Base-by-base conservation (phyloP, 1,140 invertebrate genomes). In the Steinernema khuongi region DNA sequence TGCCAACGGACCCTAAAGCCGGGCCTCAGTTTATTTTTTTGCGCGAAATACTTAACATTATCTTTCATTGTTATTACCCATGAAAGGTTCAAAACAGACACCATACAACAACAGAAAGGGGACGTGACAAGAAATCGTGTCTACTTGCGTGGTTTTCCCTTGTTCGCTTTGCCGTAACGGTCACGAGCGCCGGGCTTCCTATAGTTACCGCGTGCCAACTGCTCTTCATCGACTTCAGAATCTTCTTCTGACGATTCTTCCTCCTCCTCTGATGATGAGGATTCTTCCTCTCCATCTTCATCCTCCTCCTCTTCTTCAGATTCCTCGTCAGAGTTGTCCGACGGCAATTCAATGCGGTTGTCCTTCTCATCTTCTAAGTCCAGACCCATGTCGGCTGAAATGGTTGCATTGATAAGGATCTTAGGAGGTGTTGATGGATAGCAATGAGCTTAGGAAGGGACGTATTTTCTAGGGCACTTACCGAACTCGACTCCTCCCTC, bases 401-500 rank as follows among this genome's bases (percentile, higher is more conserved):
- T n/a, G n/a, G n/a, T n/a, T n/a, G n/a, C n/a, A n/a, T n/a, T n/a
- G n/a, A n/a, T n/a, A n/a, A n/a, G n/a, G n/a, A n/a, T n/a, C n/a
- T n/a, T n/a, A n/a, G n/a, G n/a, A n/a, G n/a, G n/a, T n/a, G n/a
- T n/a, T n/a, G n/a, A n/a, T n/a, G n/a, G n/a, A n/a, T n/a, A n/a
- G n/a, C n/a, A n/a, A n/a, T n/a, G n/a, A n/a, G n/a, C n/a, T n/a
- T n/a, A n/a, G n/a, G n/a, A 60, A 7, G 14, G 14, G 22, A 14
- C 4, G 7, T n/a, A 7, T 60, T 60, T 22, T n/a, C 14, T 7
- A 60, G 4, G 14, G 44, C n/a, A 32, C 78, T 75, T 68, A 84
- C 82, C 67, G 72, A 83, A 83, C 67, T 83, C 81, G 32, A 84
- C 79, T 19, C 83, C 83, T 36, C 82, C 83, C 50, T 83, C 83